Conservation (phyloP, 2,113 vertebrate genomes). For the Campylorhamphus procurvoides region DNA sequence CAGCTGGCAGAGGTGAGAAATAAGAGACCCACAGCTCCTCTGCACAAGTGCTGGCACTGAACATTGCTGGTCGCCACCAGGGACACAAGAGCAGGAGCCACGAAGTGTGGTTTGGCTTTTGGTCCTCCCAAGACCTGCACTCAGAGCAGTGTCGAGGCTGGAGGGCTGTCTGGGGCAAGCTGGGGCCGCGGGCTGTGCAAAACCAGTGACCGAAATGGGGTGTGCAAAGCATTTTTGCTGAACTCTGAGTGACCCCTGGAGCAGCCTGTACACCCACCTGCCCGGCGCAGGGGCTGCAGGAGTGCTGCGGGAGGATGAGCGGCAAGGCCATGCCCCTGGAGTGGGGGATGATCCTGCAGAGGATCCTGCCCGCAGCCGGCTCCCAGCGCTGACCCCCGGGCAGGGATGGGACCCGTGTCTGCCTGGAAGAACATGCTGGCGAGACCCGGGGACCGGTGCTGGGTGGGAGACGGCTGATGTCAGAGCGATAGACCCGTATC, state of each 20-base stretch:
- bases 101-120: rapidly evolving
- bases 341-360: background rate
- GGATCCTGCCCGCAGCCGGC: background rate
- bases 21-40: rapidly evolving
- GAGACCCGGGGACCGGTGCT: background rate
- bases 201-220: rapidly evolving
- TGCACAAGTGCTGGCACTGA: rapidly evolving
- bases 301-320: rapidly evolving
- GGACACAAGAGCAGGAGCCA: rapidly evolving
- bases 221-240: rapidly evolving
- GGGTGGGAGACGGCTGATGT: slow-evolving; percentile 63
- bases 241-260: rapidly evolving
- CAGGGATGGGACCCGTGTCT: background rate
- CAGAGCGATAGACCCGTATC: slow-evolving; percentile 60
- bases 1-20: rapidly evolving
- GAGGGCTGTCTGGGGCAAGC: background rate
- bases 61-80: rapidly evolving
- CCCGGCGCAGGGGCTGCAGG: rapidly evolving
- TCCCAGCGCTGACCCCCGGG: background rate
- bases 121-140: rapidly evolving
- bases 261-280: rapidly evolving
- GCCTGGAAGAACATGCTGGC: background rate
- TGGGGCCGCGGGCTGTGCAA: rapidly evolving
- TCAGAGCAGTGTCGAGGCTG: rapidly evolving
- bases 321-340: rapidly evolving